Evolutionary conservation across 2,113 vertebrate species (phyloP), one percentile per base, ranked within the genome.

Genomic region (Gopherus flavomarginatus): DNA sequence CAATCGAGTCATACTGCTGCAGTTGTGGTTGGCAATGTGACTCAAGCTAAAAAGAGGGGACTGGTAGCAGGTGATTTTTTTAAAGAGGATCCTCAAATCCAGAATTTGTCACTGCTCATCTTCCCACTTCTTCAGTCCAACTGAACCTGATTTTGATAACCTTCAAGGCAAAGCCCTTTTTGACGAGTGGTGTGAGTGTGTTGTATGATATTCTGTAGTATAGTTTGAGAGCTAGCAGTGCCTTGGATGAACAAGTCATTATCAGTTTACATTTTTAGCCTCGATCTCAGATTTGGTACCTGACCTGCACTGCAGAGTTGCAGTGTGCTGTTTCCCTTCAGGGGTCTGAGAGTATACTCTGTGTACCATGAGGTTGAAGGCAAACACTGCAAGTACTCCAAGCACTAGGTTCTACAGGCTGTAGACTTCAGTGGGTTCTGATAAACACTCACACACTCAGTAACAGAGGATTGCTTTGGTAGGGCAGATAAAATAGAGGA

Each of bases 81-180:
- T 53, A 65, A 65, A 65, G 59, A 31, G 59, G 31, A 65, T 31
- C 14, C 16, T 49, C 72, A 44, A 16, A 27, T 44, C 77, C 9
- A 52, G 84, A 62, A 38, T 2, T 56, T 7, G 4, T 86, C 27
- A 3, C 24, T 84, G 81, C 22, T 8, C 83, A 42, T 93, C 26
- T n/a, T 10, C n/a, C 7, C 35, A 1, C 6, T 65, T 35, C 29
- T 35, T 52, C 47, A 11, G 29, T 52, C 24, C 84, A 49, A 54
- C n/a, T 86, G 42, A 38, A 52, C 78, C 9, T 17, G 0, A 1
- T 1, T 21, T 35, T 17, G n/a, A 44, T 19, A 83, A 52, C 3
- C 2, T n/a, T 21, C 54, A 27, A 0, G 0, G 21, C 42, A 50
- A 78, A 13, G 3, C 35, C 31, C 29, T 65, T 9, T 62, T 88